phyloP scores from a whole-genome alignment of 2,888 invertebrate genomes.

The Aphodius granarius region DNA sequence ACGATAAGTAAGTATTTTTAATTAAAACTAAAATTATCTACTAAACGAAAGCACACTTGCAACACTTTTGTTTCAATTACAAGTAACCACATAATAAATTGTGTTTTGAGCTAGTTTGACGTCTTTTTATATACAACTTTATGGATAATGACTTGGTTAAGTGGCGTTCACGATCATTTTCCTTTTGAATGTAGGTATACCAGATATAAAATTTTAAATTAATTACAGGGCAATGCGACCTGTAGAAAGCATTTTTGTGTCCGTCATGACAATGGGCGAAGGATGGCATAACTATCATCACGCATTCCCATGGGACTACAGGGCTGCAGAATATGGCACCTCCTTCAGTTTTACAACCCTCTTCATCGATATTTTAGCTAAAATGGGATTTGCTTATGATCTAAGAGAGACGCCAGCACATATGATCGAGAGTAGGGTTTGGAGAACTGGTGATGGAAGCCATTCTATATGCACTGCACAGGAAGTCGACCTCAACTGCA shows the following conservation, averaged over 20 bases:
- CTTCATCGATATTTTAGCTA: constrained; percentile 64
- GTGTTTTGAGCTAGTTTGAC: too few relatives aligned
- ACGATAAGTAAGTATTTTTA: constrained; percentile 66
- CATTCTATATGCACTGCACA: background rate
- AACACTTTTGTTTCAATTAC: background rate
- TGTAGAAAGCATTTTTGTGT: constrained; percentile 65
- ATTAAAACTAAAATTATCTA: too few relatives aligned
- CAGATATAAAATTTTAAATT: background rate
- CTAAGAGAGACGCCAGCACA: constrained; percentile 55
- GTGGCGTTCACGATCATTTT: too few relatives aligned
- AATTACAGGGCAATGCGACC: constrained; percentile 62
- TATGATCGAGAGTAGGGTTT: constrained; percentile 60
- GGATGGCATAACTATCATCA: constrained; percentile 83
- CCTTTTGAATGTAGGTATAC: too few relatives aligned
- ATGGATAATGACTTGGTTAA: too few relatives aligned
- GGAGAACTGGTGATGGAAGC: constrained; percentile 61
- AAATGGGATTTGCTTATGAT: constrained; percentile 65
- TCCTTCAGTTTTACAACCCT: constrained; percentile 63
- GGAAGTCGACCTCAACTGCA: background rate
- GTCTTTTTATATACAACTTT: too few relatives aligned
- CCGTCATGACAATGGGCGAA: constrained; percentile 63
- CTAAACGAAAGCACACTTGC: background rate
- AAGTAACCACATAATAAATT: background rate
- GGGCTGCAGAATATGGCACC: constrained; percentile 61
- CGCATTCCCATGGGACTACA: constrained; percentile 70